Evolutionary conservation across 2,888 invertebrate species (phyloP), one percentile per base, ranked within the genome.

Genomic region (Tanaodytes sp.): DNA sequence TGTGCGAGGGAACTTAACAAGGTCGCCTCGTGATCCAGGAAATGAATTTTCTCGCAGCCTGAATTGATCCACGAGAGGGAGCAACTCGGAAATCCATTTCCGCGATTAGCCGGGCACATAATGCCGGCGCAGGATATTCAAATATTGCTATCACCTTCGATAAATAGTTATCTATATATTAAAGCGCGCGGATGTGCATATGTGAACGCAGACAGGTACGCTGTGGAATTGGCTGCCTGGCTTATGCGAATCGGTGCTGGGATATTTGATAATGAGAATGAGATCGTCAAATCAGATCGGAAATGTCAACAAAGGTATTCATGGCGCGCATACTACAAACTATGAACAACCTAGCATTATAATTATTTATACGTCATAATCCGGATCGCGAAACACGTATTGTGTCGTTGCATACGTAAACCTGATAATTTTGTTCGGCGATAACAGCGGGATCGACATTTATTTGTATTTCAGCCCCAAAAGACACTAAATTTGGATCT

Each of bases 331-430:
- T 15, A 62, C 31, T 52, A 30, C 14, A 42, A 5, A 20, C 43
- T 30, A 59, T 49, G 37, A 52, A 31, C 37, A 62, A 37, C 19
- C 37, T 39, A 15, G 33, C 39, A 27, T 45, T 55, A 63, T 49
- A 55, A 63, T 63, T 63, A 55, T 63, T 55, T 63, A 63, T 63
- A n/a, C n/a, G n/a, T n/a, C n/a, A n/a, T n/a, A n/a, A n/a, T n/a
- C n/a, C n/a, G n/a, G n/a, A n/a, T n/a, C 27, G 27, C 27, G 27
- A 4, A 27, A 27, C 4, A 27, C 27, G 27, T 6, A 27, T 27
- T 27, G n/a, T n/a, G n/a, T n/a, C n/a, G n/a, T n/a, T n/a, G n/a
- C n/a, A n/a, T n/a, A n/a, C n/a, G n/a, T n/a, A n/a, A n/a, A n/a
- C n/a, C n/a, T n/a, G n/a, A n/a, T n/a, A n/a, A n/a, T n/a, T n/a